Evolutionary conservation across 2,113 vertebrate genomes (phyloP).

Genomic region (Macquaria ambigua): DNA sequence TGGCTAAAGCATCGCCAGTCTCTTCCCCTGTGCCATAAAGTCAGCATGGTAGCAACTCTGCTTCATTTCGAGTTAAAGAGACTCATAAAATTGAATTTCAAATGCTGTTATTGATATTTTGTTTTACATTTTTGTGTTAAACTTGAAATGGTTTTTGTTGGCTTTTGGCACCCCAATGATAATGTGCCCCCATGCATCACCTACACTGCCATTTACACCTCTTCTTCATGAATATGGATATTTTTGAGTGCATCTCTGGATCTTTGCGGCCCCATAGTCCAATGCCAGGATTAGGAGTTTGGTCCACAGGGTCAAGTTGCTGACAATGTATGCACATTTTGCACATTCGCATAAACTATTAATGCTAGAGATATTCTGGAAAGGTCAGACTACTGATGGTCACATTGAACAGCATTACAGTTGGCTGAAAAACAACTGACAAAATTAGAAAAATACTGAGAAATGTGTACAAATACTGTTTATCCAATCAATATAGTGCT

Average conservation of each 20-base stretch:
- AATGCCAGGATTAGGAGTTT: slow-evolving; percentile 14
- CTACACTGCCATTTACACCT: slow-evolving; percentile 22
- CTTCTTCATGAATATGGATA: slow-evolving; percentile 45
- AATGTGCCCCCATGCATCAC: slow-evolving; percentile 15
- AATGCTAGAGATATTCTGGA: background rate
- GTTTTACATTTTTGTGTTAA: slow-evolving; percentile 12
- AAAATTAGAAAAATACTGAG: background rate
- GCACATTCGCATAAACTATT: background rate
- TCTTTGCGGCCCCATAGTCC: background rate
- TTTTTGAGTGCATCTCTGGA: slow-evolving; percentile 4
- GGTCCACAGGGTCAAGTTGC: slow-evolving; percentile 34
- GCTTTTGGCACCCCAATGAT: slow-evolving; percentile 20
- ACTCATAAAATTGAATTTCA: background rate
- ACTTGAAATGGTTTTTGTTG: slow-evolving; percentile 20
- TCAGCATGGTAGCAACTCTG: background rate
- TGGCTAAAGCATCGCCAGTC: background rate
- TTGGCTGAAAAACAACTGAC: background rate
- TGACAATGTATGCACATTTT: slow-evolving; percentile 17
- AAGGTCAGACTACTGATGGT: background rate
- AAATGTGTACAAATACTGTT: background rate
- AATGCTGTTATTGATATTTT: background rate
- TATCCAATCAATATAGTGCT: background rate
- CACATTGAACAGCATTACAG: background rate
- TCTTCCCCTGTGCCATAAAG: background rate
- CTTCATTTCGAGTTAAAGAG: slow-evolving; percentile 12